Base-by-base conservation (phyloP, 2,888 invertebrate species). In the Rotaria magnacalcarata region DNA sequence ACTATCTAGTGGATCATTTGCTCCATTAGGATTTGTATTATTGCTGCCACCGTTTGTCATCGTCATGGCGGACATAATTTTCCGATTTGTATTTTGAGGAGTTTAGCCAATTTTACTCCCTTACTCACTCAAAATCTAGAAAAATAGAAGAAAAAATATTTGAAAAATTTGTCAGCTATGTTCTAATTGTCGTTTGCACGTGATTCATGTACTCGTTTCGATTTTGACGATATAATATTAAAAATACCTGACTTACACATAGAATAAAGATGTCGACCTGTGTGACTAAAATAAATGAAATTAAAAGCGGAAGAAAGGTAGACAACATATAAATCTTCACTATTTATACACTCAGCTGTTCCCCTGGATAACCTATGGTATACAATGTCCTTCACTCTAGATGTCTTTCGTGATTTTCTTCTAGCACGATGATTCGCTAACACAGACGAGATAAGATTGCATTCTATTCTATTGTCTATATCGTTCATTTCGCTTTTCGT, bases 1-100 rank as follows among this genome's bases (percentile, higher is more conserved):
- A 67, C 7, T 67, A 67, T 67, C 67, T 34, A 34, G 14, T 67
- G 67, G 67, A 41, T 67, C 67, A 67, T 67, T 67, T 5, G 2
- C 14, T 41, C 34, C 34, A 34, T 34, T 67, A 4, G 67, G 5
- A 34, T 67, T 67, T 1, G 67, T 67, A 34, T 34, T 67, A 67
- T 67, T 67, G 24, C 19, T 67, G 19, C 34, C 67, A 41, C 67
- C 34, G 19, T 19, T 67, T 67, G 67, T 67, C 67, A 67, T 19
- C 27, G 67, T 67, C 67, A 67, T 67, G 16, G 67, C 67, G 34
- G 67, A 67, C 67, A 67, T 67, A 19, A 67, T 67, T 4, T 67
- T 67, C 67, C 34, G 67, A 67, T 19, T 34, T 16, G 6, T 85
- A 19, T 67, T 94, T 94, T 89, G 92, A 93, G 0, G 94, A 95